Conservation (phyloP, 1,140 invertebrate species). For the Tachypleus tridentatus region DNA sequence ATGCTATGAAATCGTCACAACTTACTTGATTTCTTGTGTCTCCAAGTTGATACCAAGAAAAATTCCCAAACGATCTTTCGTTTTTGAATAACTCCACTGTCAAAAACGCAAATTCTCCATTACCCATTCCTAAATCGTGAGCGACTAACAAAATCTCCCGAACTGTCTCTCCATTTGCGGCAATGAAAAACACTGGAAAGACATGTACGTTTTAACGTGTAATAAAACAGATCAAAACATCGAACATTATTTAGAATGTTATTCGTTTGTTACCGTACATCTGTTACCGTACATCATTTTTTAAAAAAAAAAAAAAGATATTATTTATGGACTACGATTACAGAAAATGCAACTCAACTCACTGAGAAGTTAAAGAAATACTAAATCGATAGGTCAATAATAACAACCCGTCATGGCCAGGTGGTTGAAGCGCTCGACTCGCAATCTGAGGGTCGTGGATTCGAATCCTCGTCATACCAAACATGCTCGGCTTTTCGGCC, state of each 20-base stretch:
- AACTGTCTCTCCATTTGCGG: conserved; percentile 8
- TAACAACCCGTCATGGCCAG: no score
- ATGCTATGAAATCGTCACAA: neutral
- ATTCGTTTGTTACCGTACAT: neutral
- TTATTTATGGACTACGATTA: no score
- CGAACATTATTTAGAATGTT: neutral
- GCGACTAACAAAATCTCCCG: conserved; percentile 16
- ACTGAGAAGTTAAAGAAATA: no score
- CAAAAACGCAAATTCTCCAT: conserved; percentile 18
- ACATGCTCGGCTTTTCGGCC: no score
- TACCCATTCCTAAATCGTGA: conserved; percentile 16
- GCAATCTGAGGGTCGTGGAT: no score
- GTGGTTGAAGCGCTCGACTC: no score
- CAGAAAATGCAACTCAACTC: no score
- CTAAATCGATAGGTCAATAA: no score
- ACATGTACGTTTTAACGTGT: neutral
- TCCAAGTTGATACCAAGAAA: conserved; percentile 9
- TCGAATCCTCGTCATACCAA: no score
- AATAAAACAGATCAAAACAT: neutral
- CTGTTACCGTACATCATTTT: neutral
- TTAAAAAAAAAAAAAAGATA: no score
- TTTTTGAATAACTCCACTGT: conserved; percentile 11
- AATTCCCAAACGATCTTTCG: conserved; percentile 5
- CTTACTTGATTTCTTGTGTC: conserved; percentile 12
- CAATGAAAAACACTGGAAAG: conserved; percentile 10